A percentile compares a stretch with the other conserved stretches of the same genome.
Evolutionary conservation across 2,888 invertebrate genomes (phyloP).

Genomic region (Shargacucullia verbasci): DNA sequence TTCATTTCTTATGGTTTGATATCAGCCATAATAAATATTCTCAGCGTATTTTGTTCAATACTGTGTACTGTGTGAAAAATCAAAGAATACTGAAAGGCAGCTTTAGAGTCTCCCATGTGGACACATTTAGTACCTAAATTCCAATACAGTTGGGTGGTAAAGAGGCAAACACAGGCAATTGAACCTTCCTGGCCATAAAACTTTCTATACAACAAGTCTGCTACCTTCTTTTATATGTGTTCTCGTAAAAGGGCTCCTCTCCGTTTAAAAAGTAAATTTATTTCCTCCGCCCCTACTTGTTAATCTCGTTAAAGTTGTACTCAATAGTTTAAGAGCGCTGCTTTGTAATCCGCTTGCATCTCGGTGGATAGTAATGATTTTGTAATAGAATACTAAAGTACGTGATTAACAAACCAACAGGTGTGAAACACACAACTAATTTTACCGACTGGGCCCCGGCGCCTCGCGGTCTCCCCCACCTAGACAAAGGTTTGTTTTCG

Average conservation of each 20-base stretch:
- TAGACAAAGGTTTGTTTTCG: slow-evolving; percentile 86
- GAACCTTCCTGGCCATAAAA: slow-evolving; percentile 42
- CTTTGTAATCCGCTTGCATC: slow-evolving; percentile 48
- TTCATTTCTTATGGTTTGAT: background rate
- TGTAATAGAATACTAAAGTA: slow-evolving; percentile 48
- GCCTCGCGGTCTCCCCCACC: slow-evolving; percentile 81
- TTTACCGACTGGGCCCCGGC: slow-evolving; percentile 72
- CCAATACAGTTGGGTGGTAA: slow-evolving; percentile 38
- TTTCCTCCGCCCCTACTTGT: slow-evolving; percentile 33
- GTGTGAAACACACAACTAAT: slow-evolving; percentile 76
- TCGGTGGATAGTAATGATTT: slow-evolving; percentile 43
- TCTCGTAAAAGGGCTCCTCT: slow-evolving; percentile 48
- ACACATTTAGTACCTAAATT: slow-evolving; percentile 36
- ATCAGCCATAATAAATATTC: background rate
- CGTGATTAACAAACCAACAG: slow-evolving; percentile 70
- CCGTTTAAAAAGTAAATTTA: slow-evolving; percentile 50
- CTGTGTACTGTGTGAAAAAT: slow-evolving; percentile 2
- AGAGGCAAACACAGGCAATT: slow-evolving; percentile 42
- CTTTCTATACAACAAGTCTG: slow-evolving; percentile 39
- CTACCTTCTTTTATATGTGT: slow-evolving; percentile 47
- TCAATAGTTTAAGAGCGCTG: slow-evolving; percentile 43
- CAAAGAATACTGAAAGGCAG: slow-evolving; percentile 5
- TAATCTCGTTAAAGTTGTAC: slow-evolving; percentile 50
- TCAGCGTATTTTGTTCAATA: background rate
- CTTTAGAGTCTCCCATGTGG: slow-evolving; percentile 23